Percentiles rank a stretch among this genome's conserved stretches.
Evolutionary conservation across 2,797 vertebrate genomes (phyloP).

Genomic region (Selene dorsalis): DNA sequence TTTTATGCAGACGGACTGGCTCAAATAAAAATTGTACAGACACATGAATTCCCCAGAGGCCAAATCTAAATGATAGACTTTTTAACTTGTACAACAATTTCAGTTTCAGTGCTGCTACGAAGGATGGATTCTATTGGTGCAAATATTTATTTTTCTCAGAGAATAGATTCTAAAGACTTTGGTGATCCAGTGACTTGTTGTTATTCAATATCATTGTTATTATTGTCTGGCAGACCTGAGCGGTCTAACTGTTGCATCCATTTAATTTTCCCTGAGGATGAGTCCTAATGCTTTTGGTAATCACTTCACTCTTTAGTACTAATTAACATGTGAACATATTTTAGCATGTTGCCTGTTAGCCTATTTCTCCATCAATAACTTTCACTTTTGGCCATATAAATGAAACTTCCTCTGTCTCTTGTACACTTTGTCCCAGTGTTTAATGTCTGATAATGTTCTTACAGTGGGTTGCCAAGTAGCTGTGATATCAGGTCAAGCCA

Average conservation of each 20-base stretch:
- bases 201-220: no score
- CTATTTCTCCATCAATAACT: background rate
- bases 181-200: no score
- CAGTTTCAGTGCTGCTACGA: no score
- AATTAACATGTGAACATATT: background rate
- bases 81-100: background rate
- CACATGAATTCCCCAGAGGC: background rate
- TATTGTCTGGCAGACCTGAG: no score
- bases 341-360: background rate
- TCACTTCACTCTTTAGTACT: background rate
- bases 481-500: background rate
- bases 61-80: background rate
- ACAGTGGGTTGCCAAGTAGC: conserved; percentile 4
- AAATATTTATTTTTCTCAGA: no score
- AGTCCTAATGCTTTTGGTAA: background rate
- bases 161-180: no score
- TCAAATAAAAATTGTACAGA: background rate
- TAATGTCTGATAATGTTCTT: background rate
- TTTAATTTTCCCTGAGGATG: background rate
- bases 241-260: background rate
- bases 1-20: background rate
- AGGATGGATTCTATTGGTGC: no score
- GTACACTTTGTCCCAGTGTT: no score
- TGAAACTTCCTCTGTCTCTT: no score
- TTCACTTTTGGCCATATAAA: background rate